Evolutionary conservation across 1,140 invertebrate species (phyloP).

Genomic region (Achroia grisella): DNA sequence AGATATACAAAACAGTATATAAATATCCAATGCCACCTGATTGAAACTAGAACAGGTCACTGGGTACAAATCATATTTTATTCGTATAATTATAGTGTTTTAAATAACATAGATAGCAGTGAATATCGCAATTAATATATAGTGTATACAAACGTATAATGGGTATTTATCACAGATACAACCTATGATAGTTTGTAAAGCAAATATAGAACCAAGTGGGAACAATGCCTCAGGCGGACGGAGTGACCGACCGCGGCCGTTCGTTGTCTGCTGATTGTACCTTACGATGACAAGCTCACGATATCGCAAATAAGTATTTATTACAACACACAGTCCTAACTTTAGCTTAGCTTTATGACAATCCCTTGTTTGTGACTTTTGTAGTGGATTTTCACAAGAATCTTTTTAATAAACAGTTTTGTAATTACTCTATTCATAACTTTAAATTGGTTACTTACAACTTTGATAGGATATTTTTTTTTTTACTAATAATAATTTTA

Average conservation of each 20-base stretch:
- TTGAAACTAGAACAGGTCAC: too few species aligned
- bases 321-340: constrained; percentile 28
- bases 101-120: too few species aligned
- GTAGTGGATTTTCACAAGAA: background rate
- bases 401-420: too few species aligned
- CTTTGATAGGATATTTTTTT: too few species aligned
- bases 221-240: constrained; percentile 45
- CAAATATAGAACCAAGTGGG: constrained; percentile 47
- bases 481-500: too few species aligned
- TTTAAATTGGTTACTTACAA: too few species aligned
- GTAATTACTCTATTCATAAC: too few species aligned
- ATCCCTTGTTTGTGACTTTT: constrained; percentile 14
- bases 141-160: constrained; percentile 19
- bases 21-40: too few species aligned
- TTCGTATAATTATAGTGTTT: too few species aligned
- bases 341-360: constrained; percentile 13
- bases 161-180: constrained; percentile 16
- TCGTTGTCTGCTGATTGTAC: constrained; percentile 56
- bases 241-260: constrained; percentile 28
- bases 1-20: too few species aligned
- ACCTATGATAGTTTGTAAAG: constrained; percentile 19
- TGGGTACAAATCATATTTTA: too few species aligned
- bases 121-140: constrained; percentile 11
- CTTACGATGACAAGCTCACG: constrained; percentile 61
- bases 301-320: constrained; percentile 65